Percentiles rank a stretch among this genome's conserved stretches.
Evolutionary conservation across 2,797 vertebrate genomes (phyloP).

Genomic region (Sebastes nivosus): DNA sequence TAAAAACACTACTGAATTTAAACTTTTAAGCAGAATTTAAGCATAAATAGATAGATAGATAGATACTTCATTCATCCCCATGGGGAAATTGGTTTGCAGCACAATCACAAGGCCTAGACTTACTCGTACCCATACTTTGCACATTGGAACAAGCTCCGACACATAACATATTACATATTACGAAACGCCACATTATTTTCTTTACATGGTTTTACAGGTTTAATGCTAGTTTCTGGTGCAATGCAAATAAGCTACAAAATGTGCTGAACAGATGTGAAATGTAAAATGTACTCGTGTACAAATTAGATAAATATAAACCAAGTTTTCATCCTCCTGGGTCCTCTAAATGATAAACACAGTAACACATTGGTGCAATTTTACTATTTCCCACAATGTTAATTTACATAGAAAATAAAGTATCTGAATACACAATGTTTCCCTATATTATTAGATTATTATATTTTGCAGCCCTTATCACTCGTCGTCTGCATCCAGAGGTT

Average conservation of each 20-base stretch:
- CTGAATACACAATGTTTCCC: background rate
- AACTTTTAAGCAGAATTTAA: background rate
- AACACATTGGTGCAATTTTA: background rate
- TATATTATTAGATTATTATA: background rate
- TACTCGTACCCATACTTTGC: too few relatives aligned
- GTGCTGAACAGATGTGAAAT: background rate
- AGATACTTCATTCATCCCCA: too few relatives aligned
- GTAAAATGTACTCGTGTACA: background rate
- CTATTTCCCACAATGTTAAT: background rate
- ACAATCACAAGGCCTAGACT: too few relatives aligned
- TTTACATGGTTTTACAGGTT: background rate
- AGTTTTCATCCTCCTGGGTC: background rate
- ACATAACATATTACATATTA: too few relatives aligned
- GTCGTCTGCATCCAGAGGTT: background rate
- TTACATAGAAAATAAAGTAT: background rate
- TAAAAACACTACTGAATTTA: background rate
- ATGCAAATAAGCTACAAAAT: background rate
- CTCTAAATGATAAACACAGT: background rate
- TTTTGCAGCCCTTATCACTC: background rate
- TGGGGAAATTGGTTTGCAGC: too few relatives aligned
- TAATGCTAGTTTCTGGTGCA: conserved; percentile 6
- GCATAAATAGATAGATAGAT: too few relatives aligned
- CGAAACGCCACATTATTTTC: background rate
- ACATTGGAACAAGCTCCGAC: too few relatives aligned
- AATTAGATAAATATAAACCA: background rate